Conservation (phyloP, 2,113 vertebrate species). For the Sinocyclocheilus rhinocerous region DNA sequence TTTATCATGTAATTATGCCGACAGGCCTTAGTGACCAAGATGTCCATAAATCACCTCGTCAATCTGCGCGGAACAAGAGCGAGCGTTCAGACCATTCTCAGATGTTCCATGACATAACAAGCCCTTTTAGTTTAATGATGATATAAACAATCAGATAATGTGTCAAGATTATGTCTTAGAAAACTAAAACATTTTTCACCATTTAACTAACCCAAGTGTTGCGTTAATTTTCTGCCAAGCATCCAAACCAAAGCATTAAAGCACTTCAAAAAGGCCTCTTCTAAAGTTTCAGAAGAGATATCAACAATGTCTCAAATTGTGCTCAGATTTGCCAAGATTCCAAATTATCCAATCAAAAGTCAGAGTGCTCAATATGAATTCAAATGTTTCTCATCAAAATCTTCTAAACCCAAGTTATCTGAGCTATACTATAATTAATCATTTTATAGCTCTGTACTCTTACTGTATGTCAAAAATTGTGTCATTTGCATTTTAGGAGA, state of each 20-base stretch:
- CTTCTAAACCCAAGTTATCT: not conserved
- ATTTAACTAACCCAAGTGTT: not conserved
- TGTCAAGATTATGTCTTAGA: slow-evolving; percentile 23
- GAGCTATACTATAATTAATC: not conserved
- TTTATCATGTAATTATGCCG: not conserved
- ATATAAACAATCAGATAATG: slow-evolving; percentile 7
- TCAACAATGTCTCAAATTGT: not conserved
- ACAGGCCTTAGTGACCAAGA: not conserved
- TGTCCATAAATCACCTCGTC: slow-evolving; percentile 17
- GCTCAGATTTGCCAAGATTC: not conserved
- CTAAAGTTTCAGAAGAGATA: not conserved
- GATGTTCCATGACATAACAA: slow-evolving; percentile 25
- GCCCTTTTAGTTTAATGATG: slow-evolving; percentile 3
- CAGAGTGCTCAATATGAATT: not conserved
- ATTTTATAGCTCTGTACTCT: not conserved
- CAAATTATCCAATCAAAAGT: not conserved
- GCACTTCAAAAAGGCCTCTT: not conserved
- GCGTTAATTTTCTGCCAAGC: not conserved
- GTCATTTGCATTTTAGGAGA: too few species aligned
- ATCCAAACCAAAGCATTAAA: not conserved
- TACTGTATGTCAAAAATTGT: not conserved
- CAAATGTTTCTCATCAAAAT: not conserved
- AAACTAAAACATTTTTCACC: not conserved
- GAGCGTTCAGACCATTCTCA: not conserved
- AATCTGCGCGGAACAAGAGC: not conserved